Evolutionary conservation across 2,797 vertebrate genomes (phyloP).

Genomic region (Bovichtus variegatus): DNA sequence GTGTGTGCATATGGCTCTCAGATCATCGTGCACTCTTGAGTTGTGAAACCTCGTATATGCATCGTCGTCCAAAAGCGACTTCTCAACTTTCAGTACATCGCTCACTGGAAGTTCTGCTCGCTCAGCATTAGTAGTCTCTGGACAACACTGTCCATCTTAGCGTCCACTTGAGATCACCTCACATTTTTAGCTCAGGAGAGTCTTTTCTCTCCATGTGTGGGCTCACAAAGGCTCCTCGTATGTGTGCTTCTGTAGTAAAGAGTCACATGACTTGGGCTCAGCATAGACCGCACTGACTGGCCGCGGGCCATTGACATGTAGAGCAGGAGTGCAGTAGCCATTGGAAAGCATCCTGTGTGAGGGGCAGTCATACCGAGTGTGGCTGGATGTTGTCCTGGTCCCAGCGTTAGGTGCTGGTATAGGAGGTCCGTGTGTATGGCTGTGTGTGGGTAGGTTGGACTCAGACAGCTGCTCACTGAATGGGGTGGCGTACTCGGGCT

Average conservation of each 20-base stretch:
- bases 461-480: slow-evolving; percentile 82
- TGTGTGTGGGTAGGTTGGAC: slow-evolving; percentile 21
- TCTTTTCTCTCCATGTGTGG: slow-evolving; percentile 24
- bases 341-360: slow-evolving; percentile 79
- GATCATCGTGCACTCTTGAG: slow-evolving; percentile 28
- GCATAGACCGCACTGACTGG: slow-evolving; percentile 63
- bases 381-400: slow-evolving; percentile 1
- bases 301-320: slow-evolving; percentile 35
- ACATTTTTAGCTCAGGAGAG: slow-evolving; percentile 27
- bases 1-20: slow-evolving; percentile 46
- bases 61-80: slow-evolving; percentile 37
- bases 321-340: slow-evolving; percentile 82
- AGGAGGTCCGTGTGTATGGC: slow-evolving; percentile 27
- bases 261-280: slow-evolving; percentile 73
- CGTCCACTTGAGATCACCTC: slow-evolving; percentile 36
- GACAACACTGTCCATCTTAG: slow-evolving; percentile 39
- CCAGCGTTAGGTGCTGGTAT: slow-evolving; percentile 4
- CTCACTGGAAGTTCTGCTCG: slow-evolving; percentile 17
- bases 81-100: slow-evolving; percentile 18
- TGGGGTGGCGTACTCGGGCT: slow-evolving; percentile 91
- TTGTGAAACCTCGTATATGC: slow-evolving; percentile 20
- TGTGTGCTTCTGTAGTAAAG: slow-evolving; percentile 63
- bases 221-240: slow-evolving; percentile 74
- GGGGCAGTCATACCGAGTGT: slow-evolving; percentile 84
- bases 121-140: slow-evolving; percentile 38